Evolutionary conservation across 2,888 invertebrate genomes (phyloP).

Genomic region (Panorpa germanica): DNA sequence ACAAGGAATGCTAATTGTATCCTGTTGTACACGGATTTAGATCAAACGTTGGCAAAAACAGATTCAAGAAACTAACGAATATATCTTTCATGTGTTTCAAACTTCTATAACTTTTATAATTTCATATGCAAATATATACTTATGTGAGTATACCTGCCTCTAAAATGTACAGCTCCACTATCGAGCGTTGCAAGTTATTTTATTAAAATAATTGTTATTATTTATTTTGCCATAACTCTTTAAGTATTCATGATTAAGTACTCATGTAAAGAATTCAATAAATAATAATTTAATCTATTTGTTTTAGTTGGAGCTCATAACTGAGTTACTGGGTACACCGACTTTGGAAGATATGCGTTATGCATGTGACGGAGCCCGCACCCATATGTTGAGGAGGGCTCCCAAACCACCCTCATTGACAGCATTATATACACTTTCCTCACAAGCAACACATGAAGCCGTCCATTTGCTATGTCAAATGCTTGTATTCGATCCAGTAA

Average conservation of each 20-base stretch:
- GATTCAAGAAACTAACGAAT: too few relatives aligned
- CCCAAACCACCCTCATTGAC: slow-evolving; percentile 77
- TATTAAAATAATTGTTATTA: background rate
- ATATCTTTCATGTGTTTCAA: too few relatives aligned
- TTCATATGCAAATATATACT: too few relatives aligned
- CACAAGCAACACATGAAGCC: slow-evolving; percentile 93
- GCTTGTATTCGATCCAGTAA: slow-evolving; percentile 95
- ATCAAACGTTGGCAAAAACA: too few relatives aligned
- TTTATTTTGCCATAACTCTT: slow-evolving; percentile 1
- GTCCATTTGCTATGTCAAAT: slow-evolving; percentile 93
- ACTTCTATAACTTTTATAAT: too few relatives aligned
- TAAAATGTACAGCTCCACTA: background rate
- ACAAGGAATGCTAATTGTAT: too few relatives aligned
- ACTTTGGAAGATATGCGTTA: slow-evolving; percentile 89
- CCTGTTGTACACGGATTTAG: too few relatives aligned
- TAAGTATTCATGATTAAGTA: too few relatives aligned
- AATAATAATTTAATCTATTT: background rate
- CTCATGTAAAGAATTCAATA: too few relatives aligned
- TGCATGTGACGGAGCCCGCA: slow-evolving; percentile 88
- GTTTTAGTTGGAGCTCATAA: slow-evolving; percentile 83
- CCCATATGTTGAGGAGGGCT: slow-evolving; percentile 76
- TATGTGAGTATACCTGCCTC: too few relatives aligned
- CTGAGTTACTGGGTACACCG: slow-evolving; percentile 92
- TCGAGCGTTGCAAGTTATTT: background rate
- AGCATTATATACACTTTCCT: slow-evolving; percentile 78